Evolutionary conservation across 2,113 vertebrate species (phyloP).

Genomic region (Nycticebus coucang): DNA sequence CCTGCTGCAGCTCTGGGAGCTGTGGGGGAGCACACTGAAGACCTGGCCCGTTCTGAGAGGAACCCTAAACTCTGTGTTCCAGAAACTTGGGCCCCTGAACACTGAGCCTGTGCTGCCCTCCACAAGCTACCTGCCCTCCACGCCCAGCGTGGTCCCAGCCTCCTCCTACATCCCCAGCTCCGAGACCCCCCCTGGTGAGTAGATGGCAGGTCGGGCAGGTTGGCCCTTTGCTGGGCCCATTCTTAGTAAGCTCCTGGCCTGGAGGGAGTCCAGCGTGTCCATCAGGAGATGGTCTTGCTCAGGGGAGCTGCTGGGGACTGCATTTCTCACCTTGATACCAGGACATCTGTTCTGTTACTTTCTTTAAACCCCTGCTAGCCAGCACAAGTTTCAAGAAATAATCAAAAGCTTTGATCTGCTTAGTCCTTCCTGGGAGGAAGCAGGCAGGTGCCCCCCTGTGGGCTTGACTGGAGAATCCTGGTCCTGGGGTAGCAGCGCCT

Average conservation of each 20-base stretch:
- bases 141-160: constrained; percentile 96
- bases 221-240: no score
- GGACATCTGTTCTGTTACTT: not conserved
- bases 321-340: not conserved
- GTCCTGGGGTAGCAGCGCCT: not conserved
- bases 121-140: constrained; percentile 98
- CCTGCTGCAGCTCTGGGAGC: not conserved
- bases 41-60: not conserved
- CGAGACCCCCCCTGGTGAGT: constrained; percentile 88
- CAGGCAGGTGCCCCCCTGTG: no score
- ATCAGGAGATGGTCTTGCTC: no score
- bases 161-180: constrained; percentile 97
- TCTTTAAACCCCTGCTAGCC: no score
- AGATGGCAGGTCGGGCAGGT: no score
- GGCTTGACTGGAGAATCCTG: accelerated
- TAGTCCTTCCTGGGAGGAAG: not conserved
- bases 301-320: no score
- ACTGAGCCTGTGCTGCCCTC: constrained; percentile 95
- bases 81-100: constrained; percentile 97
- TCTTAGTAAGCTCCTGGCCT: no score
- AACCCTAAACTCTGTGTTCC: constrained; percentile 20
- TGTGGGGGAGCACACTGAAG: not conserved
- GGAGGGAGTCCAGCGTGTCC: no score
- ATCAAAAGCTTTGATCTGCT: not conserved
- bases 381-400: not conserved